Evolutionary conservation across 1,140 invertebrate species (phyloP).

Genomic region (Tetranychus cinnabarinus): DNA sequence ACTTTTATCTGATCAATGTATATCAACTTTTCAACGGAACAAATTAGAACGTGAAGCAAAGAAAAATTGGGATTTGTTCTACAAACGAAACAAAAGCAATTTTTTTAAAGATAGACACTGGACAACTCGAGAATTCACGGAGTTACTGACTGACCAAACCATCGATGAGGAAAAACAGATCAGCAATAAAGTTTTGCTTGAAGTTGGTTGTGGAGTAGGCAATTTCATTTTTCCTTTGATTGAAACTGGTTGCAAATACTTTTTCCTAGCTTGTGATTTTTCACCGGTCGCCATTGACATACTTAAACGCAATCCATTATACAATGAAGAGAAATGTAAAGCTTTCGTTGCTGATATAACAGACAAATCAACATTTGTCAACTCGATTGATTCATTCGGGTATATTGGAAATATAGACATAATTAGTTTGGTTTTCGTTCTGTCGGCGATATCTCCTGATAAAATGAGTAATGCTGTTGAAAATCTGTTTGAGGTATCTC

Average conservation of each 20-base stretch:
- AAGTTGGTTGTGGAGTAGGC: conserved; percentile 91
- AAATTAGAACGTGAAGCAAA: conserved; percentile 63
- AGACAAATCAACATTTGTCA: neutral
- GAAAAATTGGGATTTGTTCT: conserved; percentile 94
- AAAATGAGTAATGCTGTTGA: conserved; percentile 44
- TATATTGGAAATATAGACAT: conserved; percentile 34
- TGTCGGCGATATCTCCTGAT: conserved; percentile 49
- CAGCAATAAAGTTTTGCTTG: conserved; percentile 31
- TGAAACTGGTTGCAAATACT: conserved; percentile 42
- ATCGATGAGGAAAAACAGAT: neutral
- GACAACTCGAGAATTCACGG: conserved; percentile 79
- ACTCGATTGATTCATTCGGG: conserved; percentile 25
- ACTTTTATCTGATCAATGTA: conserved; percentile 3
- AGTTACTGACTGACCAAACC: conserved; percentile 29
- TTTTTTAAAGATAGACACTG: conserved; percentile 96
- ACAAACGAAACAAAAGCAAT: conserved; percentile 65
- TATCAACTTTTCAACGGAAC: conserved; percentile 40
- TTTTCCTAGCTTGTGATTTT: conserved; percentile 79
- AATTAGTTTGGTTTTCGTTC: conserved; percentile 46
- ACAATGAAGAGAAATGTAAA: conserved; percentile 34
- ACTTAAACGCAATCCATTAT: conserved; percentile 39
- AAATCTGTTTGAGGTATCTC: conserved; percentile 35
- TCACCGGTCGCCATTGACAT: conserved; percentile 69
- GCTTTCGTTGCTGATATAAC: conserved; percentile 42
- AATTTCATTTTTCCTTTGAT: conserved; percentile 85